Percentiles rank a stretch among this genome's conserved stretches.
Conservation (phyloP, 1,140 invertebrate species). For the Ephestia elutella region DNA sequence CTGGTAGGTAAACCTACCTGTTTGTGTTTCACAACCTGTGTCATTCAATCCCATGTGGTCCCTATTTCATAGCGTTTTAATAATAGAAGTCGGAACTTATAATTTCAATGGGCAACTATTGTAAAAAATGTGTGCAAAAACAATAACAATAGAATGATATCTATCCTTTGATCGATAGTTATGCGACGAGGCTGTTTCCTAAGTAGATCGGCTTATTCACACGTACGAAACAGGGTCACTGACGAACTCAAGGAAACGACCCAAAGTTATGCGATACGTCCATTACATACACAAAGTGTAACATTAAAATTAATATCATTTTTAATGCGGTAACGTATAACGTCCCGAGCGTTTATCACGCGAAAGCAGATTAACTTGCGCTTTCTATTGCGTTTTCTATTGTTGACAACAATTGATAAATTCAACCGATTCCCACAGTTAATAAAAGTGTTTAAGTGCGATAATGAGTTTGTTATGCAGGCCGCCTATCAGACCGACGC, state of each 20-base stretch:
- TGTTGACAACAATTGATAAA: slow-evolving; percentile 24
- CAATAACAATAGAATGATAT: not conserved
- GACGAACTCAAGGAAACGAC: not conserved
- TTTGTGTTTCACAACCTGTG: no score
- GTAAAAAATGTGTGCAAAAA: not conserved
- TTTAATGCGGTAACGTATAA: not conserved
- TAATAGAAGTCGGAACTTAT: no score
- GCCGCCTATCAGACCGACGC: slow-evolving; percentile 17
- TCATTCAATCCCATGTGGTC: no score
- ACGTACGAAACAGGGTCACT: not conserved
- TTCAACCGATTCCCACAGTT: slow-evolving; percentile 30
- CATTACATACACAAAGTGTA: not conserved
- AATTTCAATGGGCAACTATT: not conserved
- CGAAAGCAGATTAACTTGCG: slow-evolving; percentile 19
- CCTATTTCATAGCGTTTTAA: no score
- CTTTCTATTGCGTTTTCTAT: slow-evolving; percentile 29
- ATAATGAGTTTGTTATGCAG: slow-evolving; percentile 12
- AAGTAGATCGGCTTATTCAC: not conserved
- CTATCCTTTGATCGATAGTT: not conserved
- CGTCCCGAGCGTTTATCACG: no score
- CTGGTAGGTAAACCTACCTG: no score
- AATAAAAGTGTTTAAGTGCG: slow-evolving; percentile 21
- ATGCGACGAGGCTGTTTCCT: not conserved
- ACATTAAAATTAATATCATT: not conserved
- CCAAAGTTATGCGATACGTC: not conserved